A percentile compares a stretch with the other conserved stretches of the same genome.
These are phyloP conservation scores for Motacilla tschutschensis DNA, from an alignment of 2,113 vertebrate species.

Conservation along the genomic window DNA sequence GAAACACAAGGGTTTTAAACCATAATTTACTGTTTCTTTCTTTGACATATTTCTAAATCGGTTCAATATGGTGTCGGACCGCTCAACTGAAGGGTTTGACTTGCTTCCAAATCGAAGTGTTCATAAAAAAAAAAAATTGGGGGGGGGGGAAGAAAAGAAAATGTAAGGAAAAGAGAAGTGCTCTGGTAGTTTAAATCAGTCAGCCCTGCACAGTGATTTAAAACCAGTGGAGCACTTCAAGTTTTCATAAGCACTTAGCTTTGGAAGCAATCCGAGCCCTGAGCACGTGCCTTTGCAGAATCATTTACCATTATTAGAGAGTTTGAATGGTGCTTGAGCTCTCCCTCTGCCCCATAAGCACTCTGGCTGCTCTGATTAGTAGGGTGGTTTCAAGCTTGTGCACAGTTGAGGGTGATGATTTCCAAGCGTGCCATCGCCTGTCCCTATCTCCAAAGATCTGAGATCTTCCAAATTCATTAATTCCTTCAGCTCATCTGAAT, in stretches of 20 bases:
- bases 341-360: conserved; percentile 37
- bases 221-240: conserved; percentile 49
- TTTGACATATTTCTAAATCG: conserved; percentile 41
- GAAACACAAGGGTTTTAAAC: conserved; percentile 48
- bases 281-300: conserved; percentile 47
- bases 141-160: neutral
- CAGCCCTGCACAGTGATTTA: conserved; percentile 52
- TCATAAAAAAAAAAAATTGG: neutral
- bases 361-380: neutral
- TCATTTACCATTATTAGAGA: conserved; percentile 58
- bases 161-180: conserved; percentile 4
- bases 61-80: conserved; percentile 50
- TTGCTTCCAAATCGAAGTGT: conserved; percentile 42
- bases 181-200: conserved; percentile 43
- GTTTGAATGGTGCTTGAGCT: conserved; percentile 37
- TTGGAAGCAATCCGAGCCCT: conserved; percentile 30
- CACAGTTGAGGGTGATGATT: conserved; percentile 40
- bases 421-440: conserved; percentile 33
- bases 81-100: conserved; percentile 27
- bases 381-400: conserved; percentile 25
- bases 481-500: conserved; percentile 55
- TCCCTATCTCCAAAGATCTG: conserved; percentile 39
- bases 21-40: conserved; percentile 40
- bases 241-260: conserved; percentile 58
- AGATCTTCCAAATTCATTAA: conserved; percentile 57